Conservation (phyloP, 2,888 invertebrate genomes). For the Heliconius hortense region DNA sequence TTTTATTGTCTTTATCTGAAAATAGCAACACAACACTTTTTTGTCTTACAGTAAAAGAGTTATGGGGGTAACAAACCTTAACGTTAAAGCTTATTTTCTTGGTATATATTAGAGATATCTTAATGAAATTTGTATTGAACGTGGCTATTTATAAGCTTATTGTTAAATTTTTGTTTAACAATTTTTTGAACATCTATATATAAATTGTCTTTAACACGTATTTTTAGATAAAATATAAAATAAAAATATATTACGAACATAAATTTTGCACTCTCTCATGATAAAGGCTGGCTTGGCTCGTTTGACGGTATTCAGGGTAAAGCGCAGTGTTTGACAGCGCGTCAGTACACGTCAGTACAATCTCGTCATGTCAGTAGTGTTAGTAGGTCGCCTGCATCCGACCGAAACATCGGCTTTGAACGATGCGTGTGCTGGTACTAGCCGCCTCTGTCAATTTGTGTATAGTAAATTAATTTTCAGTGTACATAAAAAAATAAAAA, state of each 20-base stretch:
- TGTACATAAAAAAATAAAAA: neutral
- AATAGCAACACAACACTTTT: too few relatives aligned
- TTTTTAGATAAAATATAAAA: too few relatives aligned
- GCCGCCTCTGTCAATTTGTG: neutral
- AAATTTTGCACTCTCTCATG: neutral
- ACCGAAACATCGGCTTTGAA: neutral
- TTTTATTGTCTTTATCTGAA: too few relatives aligned
- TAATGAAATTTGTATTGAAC: too few relatives aligned
- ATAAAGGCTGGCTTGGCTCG: neutral
- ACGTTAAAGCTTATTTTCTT: too few relatives aligned
- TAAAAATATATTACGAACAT: neutral
- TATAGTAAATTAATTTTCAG: neutral
- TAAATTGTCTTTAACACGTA: too few relatives aligned
- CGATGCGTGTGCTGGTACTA: neutral
- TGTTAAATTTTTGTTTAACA: too few relatives aligned
- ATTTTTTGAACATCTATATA: too few relatives aligned
- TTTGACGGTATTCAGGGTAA: neutral
- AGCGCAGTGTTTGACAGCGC: constrained; percentile 6
- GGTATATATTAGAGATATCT: too few relatives aligned
- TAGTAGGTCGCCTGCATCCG: neutral
- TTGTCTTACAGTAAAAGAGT: too few relatives aligned
- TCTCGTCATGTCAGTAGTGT: constrained; percentile 4
- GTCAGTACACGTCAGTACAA: constrained; percentile 3
- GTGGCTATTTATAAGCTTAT: too few relatives aligned
- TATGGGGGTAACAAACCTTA: too few relatives aligned